phyloP scores from a whole-genome alignment of 1,140 invertebrate species.

The Amphibalanus amphitrite region DNA sequence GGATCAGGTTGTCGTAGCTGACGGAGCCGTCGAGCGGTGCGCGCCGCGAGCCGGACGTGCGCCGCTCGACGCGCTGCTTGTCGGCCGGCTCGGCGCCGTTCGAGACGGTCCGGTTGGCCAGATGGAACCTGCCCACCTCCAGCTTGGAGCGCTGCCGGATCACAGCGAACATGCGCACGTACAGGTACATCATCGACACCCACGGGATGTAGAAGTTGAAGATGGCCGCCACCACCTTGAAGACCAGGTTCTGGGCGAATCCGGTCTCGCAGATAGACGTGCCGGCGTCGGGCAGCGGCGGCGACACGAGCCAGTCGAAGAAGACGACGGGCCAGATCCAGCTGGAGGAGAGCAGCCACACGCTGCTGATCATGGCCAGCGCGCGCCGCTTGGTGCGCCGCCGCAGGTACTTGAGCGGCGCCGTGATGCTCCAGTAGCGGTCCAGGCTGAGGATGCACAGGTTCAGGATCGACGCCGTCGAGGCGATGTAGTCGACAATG shows the following conservation, averaged over 20 bases:
- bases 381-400: constrained; percentile 39
- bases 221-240: constrained; percentile 32
- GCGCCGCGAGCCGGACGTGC: not conserved
- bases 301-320: constrained; percentile 24
- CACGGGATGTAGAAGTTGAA: constrained; percentile 39
- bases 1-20: constrained; percentile 2
- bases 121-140: not conserved
- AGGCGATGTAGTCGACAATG: constrained; percentile 41
- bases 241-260: constrained; percentile 32
- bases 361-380: constrained; percentile 32
- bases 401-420: constrained; percentile 38
- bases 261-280: constrained; percentile 33
- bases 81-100: constrained; percentile 9
- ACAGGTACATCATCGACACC: constrained; percentile 34
- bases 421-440: constrained; percentile 36
- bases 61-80: constrained; percentile 13
- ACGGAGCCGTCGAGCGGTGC: not conserved
- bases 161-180: constrained; percentile 22
- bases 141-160: constrained; percentile 13
- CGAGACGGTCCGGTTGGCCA: constrained; percentile 10
- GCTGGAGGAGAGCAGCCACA: constrained; percentile 32
- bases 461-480: constrained; percentile 44
- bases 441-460: constrained; percentile 33
- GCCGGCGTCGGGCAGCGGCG: constrained; percentile 22
- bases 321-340: constrained; percentile 36